Evolutionary conservation across 1,140 invertebrate species (phyloP), one percentile per base, ranked within the genome.

Genomic region (Oryctes rhinoceros): DNA sequence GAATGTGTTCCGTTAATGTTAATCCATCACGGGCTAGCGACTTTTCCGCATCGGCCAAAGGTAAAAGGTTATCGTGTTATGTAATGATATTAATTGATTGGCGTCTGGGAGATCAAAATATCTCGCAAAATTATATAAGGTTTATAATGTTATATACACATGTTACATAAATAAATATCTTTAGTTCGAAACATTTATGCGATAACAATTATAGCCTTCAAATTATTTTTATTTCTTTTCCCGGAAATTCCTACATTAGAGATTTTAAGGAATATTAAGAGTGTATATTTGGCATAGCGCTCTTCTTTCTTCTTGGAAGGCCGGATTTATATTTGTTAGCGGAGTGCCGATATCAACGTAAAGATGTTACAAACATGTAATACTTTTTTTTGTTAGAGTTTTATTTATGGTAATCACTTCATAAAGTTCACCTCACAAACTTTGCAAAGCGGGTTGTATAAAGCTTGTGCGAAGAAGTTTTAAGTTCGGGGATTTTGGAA

Each of bases 401-500:
- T 30, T 35, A 71, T 30, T 71, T 71, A 71, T 71, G 65, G 13
- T 71, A 71, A 71, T 71, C 4, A 0, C 24, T 71, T 71, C 24
- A 35, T 9, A 24, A 71, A 71, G 35, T 30, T 71, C 18, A 71
- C 20, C 11, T 24, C 15, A 0, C 0, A 71, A 24, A 35, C 24
- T 71, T 24, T 71, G 0, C 3, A 2, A 11, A 71, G 65, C 13
- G 35, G 3, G 24, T 7, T 4, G 18, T 35, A 6, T 4, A 71
- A 37, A 10, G 24, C 24, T 4, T 71, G 35, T 35, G 13, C 65
- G 11, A 15, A 35, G 20, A 10, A 71, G 65, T 13, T 71, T 71
- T 71, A 71, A 71, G 24, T 35, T 71, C 37, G 20, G 35, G 24
- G 20, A 71, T 71, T 71, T 71, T 24, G 35, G 24, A 71, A 71